Percentiles rank a stretch among this genome's conserved stretches.
Evolutionary conservation across 2,113 vertebrate genomes (phyloP).

Genomic region (Chauna torquata): DNA sequence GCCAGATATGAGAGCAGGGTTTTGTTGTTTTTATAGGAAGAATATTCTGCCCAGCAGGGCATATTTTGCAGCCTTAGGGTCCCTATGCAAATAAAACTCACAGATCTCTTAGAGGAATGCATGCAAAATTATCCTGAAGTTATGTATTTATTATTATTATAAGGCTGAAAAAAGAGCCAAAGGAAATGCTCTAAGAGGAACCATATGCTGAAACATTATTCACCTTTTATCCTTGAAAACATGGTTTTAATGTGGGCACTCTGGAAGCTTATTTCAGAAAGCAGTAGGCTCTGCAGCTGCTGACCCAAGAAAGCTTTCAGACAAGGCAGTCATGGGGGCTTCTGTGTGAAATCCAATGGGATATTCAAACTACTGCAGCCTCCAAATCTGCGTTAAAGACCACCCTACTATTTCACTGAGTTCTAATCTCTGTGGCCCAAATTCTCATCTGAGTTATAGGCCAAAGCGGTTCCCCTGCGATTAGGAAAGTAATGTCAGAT

Average conservation of each 20-base stretch:
- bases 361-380: neutral
- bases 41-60: neutral
- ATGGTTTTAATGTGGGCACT: neutral
- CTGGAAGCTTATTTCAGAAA: neutral
- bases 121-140: slow-evolving; percentile 21
- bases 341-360: neutral
- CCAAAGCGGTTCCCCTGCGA: neutral
- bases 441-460: neutral
- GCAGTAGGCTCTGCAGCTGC: slow-evolving; percentile 12
- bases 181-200: slow-evolving; percentile 45
- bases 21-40: neutral
- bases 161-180: neutral
- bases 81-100: slow-evolving; percentile 1
- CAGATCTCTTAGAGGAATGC: slow-evolving; percentile 18
- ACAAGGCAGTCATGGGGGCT: neutral
- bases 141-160: slow-evolving; percentile 48
- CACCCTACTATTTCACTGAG: neutral
- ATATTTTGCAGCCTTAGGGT: slow-evolving; percentile 1
- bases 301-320: neutral
- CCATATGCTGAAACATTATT: slow-evolving; percentile 37
- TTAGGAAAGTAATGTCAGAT: neutral
- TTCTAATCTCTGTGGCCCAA: neutral
- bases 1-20: neutral
- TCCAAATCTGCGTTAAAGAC: neutral
- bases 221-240: slow-evolving; percentile 26